Base-by-base conservation (phyloP, 2,888 invertebrate genomes). In the Hypercompe scribonia region DNA sequence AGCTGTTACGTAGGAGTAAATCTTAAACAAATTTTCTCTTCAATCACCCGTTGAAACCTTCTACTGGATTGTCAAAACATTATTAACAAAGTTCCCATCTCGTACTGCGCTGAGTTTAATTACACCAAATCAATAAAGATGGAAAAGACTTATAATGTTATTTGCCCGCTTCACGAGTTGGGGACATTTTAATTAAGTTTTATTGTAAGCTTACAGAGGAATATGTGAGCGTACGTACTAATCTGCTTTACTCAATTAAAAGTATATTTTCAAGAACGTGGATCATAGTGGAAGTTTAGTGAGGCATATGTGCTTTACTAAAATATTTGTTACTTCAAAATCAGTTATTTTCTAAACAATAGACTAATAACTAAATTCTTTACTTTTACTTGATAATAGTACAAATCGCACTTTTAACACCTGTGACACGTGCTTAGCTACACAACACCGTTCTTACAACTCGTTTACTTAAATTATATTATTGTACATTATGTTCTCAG, bases 1-100 rank as follows among this genome's bases (percentile, higher is more conserved):
- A 84, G 86, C 88, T 88, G 85, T 86, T 85, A 80, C 89, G 85
- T 82, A 78, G 76, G 82, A 87, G 85, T 84, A 85, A 86, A 88
- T 87, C 87, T 90, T 89, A 87, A 89, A 88, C 87, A 88, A 89
- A 90, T 90, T 90, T 90, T 88, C 86, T 85, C 86, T 88, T 88
- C 86, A 88, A 90, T 88, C 86, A 87, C 78, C 84, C 82, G 83
- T 84, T 84, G 79, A 83, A 87, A 84, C 83, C 83, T 86, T 85
- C 82, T 81, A 84, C 84, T 81, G 81, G 81, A 86, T 86, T 85
- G 79, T 77, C 82, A 84, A 90, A 89, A 89, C 86, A 87, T 89
- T 88, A 90, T 88, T 89, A 90, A 86, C 85, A 87, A 88, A 89
- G 87, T 89, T 88, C 71, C 67, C 81, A 81, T 80, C 82, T 86